Evolutionary conservation across 2,113 vertebrate genomes (phyloP).

Genomic region (Sigmodon hispidus): DNA sequence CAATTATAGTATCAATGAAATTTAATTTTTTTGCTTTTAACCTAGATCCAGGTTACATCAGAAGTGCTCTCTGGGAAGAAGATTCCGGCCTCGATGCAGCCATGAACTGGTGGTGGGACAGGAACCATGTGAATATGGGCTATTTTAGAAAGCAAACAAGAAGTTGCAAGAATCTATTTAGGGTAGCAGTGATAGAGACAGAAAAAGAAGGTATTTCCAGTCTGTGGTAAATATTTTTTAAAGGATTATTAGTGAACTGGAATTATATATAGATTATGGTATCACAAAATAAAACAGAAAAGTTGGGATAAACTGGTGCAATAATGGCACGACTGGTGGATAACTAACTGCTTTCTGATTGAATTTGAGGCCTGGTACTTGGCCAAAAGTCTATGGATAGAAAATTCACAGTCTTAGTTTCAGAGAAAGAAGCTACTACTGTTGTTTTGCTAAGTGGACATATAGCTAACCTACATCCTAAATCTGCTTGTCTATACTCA

Average conservation of each 20-base stretch:
- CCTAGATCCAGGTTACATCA: conserved; percentile 1
- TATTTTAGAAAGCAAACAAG: background rate
- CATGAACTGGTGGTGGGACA: background rate
- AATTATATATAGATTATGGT: background rate
- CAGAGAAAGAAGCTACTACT: background rate
- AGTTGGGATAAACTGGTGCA: background rate
- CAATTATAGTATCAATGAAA: background rate
- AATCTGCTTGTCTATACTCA: background rate
- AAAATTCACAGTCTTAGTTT: background rate
- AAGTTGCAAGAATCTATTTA: background rate
- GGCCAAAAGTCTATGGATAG: background rate
- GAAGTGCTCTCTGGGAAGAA: background rate
- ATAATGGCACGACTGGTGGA: background rate
- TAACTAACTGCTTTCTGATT: background rate
- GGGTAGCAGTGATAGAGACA: background rate
- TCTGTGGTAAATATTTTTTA: conserved; percentile 6
- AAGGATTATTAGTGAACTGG: background rate
- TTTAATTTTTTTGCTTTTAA: conserved; percentile 29
- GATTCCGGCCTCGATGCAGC: background rate
- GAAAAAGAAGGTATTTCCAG: conserved; percentile 1
- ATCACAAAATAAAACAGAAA: conserved; percentile 28
- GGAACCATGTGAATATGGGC: background rate
- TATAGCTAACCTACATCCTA: background rate
- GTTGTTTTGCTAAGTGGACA: background rate
- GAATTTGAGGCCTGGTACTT: background rate